Conservation (phyloP, 2,113 vertebrate genomes). For the Anguilla rostrata region DNA sequence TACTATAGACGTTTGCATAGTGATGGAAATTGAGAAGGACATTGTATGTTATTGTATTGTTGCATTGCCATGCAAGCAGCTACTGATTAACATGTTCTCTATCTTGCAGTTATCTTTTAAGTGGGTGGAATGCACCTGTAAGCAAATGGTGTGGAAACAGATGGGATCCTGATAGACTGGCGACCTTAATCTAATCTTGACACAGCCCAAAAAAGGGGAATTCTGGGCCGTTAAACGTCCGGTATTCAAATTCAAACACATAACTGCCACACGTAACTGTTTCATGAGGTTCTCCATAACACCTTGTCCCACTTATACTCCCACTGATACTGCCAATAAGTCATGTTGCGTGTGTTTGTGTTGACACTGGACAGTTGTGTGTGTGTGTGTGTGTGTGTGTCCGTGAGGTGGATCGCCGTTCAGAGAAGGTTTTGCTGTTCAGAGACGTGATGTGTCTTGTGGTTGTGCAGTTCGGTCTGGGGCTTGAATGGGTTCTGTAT, state of each 20-base stretch:
- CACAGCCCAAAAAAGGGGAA: background rate
- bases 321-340: background rate
- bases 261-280: background rate
- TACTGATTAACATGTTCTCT: background rate
- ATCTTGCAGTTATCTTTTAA: background rate
- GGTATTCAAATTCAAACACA: background rate
- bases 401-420: background rate
- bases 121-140: conserved; percentile 8
- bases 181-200: background rate
- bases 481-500: background rate
- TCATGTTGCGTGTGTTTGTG: background rate
- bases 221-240: background rate
- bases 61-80: background rate
- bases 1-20: background rate
- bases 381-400: background rate
- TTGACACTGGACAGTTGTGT: background rate
- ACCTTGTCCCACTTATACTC: background rate
- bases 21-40: background rate
- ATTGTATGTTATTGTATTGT: background rate
- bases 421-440: background rate
- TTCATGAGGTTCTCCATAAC: background rate
- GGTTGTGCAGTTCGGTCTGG: background rate
- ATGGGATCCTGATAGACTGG: background rate
- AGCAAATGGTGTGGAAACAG: background rate
- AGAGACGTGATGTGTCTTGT: background rate